Conservation (phyloP, 2,888 invertebrate genomes). For the Agrotis clavis region DNA sequence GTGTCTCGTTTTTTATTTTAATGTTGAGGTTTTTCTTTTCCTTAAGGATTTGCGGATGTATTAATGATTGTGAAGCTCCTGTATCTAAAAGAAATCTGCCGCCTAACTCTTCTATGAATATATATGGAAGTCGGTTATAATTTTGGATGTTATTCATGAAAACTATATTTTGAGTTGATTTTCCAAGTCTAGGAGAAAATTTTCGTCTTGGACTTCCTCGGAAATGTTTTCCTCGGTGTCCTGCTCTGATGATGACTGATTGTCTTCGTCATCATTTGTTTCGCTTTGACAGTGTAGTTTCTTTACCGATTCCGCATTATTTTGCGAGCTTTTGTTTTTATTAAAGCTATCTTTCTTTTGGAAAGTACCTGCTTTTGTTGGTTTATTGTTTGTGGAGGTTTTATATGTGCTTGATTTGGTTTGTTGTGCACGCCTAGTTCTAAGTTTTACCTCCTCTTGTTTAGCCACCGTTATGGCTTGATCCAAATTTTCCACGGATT, state of each 20-base stretch:
- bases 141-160: slow-evolving; percentile 43
- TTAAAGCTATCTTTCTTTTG: no score
- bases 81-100: slow-evolving; percentile 64
- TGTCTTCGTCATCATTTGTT: neutral
- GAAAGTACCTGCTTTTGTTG: no score
- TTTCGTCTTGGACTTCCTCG: slow-evolving; percentile 27
- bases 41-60: slow-evolving; percentile 46
- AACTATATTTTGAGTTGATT: slow-evolving; percentile 34
- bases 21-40: slow-evolving; percentile 11
- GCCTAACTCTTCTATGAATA: slow-evolving; percentile 54
- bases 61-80: slow-evolving; percentile 58
- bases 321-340: no score
- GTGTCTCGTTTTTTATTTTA: slow-evolving; percentile 65
- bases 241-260: neutral
- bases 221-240: neutral
- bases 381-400: no score
- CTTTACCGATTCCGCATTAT: slow-evolving; percentile 3
- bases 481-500: no score
- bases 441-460: no score
- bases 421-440: no score
- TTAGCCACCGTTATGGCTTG: no score
- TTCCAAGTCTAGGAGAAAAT: slow-evolving; percentile 41
- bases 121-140: slow-evolving; percentile 49
- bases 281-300: slow-evolving; percentile 27
- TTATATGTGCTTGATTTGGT: no score